These are phyloP conservation scores for Ibycter americanus DNA, from an alignment of 2,797 vertebrate genomes.

Conservation along the genomic window DNA sequence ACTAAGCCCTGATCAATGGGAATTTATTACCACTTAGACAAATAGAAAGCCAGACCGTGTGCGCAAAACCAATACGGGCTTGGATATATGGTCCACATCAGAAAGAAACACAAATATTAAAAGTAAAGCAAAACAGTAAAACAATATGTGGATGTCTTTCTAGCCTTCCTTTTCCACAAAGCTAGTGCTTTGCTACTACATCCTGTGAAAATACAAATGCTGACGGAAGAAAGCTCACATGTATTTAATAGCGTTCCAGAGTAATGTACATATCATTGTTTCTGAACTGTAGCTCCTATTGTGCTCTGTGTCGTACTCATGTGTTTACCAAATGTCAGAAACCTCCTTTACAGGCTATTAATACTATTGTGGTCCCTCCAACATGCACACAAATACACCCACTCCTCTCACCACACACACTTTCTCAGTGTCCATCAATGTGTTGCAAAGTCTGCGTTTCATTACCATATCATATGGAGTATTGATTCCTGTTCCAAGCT, in stretches of 20 bases:
- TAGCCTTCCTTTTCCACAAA: background rate
- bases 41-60: conserved; percentile 51
- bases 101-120: background rate
- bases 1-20: conserved; percentile 67
- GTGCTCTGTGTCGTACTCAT: background rate
- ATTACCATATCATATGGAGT: conserved; percentile 63
- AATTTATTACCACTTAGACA: conserved; percentile 68
- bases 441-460: conserved; percentile 49
- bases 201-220: conserved; percentile 8
- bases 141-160: background rate
- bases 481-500: conserved; percentile 63
- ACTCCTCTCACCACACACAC: conserved; percentile 28
- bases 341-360: conserved; percentile 37
- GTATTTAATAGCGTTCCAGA: background rate
- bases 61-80: background rate
- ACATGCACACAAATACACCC: conserved; percentile 24
- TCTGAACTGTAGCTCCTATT: conserved; percentile 11
- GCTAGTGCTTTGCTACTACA: background rate
- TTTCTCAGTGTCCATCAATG: conserved; percentile 52
- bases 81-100: background rate
- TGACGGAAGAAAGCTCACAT: background rate
- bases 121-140: background rate
- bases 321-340: conserved; percentile 57
- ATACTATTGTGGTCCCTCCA: conserved; percentile 35
- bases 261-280: background rate